A percentile compares a stretch with the other conserved stretches of the same genome.
Evolutionary conservation across 1,140 invertebrate species (phyloP).

Genomic region (Xylocopa sonorina): DNA sequence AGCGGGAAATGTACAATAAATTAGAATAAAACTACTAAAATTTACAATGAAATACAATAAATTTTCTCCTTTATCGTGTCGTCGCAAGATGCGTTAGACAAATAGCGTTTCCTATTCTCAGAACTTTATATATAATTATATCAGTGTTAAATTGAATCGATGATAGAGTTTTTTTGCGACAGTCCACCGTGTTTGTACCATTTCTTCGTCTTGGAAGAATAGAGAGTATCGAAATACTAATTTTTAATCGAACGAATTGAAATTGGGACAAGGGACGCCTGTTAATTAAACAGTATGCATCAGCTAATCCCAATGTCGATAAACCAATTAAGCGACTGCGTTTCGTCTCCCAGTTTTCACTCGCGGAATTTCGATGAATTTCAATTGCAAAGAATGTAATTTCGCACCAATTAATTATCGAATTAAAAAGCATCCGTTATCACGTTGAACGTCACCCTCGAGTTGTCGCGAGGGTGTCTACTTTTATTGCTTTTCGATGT

Average conservation of each 20-base stretch:
- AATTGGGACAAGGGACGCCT: neutral
- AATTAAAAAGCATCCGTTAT: neutral
- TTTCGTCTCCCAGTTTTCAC: neutral
- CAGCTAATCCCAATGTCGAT: neutral
- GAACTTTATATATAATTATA: no score
- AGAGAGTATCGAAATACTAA: neutral
- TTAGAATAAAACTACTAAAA: no score
- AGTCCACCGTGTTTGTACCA: no score
- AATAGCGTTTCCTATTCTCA: no score
- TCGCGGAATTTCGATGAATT: neutral
- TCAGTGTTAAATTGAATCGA: no score
- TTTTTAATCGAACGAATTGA: conserved; percentile 21
- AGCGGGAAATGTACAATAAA: no score
- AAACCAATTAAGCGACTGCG: neutral
- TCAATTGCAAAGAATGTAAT: neutral
- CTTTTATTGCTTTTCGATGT: neutral
- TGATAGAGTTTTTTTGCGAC: no score
- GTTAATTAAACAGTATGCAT: conserved; percentile 24
- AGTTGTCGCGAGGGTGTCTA: neutral
- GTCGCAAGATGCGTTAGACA: no score
- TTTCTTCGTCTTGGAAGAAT: neutral
- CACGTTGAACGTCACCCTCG: neutral
- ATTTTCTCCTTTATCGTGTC: no score
- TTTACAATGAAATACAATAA: no score
- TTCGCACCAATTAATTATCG: neutral